phyloP scores from a whole-genome alignment of 2,888 invertebrate species.

The Hydropsyche betteni region DNA sequence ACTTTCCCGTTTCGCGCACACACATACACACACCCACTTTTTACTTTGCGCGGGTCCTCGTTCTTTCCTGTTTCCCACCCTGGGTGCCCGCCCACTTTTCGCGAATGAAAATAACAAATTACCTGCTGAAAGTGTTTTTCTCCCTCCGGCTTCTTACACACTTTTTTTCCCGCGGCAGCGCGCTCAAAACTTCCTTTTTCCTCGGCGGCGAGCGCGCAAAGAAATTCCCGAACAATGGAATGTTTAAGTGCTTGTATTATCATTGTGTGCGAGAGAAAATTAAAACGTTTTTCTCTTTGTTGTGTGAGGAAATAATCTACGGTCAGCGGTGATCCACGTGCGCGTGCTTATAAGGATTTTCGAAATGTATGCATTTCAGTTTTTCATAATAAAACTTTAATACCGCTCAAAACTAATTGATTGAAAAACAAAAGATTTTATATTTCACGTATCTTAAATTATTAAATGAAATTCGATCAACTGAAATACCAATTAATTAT shows the following conservation, averaged over 20 bases:
- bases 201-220: slow-evolving; percentile 32
- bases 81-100: neutral
- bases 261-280: slow-evolving; percentile 38
- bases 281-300: slow-evolving; percentile 40
- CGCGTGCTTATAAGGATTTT: neutral
- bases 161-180: slow-evolving; percentile 34
- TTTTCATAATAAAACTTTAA: no score
- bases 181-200: slow-evolving; percentile 37
- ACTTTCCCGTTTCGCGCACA: neutral
- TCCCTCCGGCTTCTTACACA: slow-evolving; percentile 41
- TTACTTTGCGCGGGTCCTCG: neutral
- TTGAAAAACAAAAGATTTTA: no score
- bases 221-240: slow-evolving; percentile 41
- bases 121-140: slow-evolving; percentile 45
- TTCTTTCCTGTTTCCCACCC: neutral
- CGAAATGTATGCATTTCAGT: no score
- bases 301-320: slow-evolving; percentile 33
- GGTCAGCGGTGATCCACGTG: slow-evolving; percentile 18
- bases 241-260: slow-evolving; percentile 40
- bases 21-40: neutral
- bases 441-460: no score
- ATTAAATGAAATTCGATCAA: no score
- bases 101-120: slow-evolving; percentile 46
- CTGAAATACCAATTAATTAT: no score
- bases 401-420: no score